Evolutionary conservation across 2,888 invertebrate species (phyloP), one percentile per base, ranked within the genome.

Genomic region (Griposia aprilina): DNA sequence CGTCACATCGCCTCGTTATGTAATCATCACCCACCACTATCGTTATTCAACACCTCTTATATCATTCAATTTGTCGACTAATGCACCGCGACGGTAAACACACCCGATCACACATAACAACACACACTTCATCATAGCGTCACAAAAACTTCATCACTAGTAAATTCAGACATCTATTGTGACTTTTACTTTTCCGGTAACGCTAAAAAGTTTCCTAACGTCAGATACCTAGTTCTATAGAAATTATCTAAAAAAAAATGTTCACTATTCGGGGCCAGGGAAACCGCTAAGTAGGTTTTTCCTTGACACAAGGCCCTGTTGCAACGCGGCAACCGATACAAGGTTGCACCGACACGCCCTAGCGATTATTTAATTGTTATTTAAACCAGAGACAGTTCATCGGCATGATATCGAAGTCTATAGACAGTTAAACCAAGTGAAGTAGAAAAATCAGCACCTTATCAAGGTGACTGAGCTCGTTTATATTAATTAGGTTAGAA

Each of bases 221-320:
- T 59, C 52, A 65, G n/a, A 63, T 57, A 77, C 59, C 36, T 48
- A 66, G 67, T 82, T 84, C 75, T 82, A 84, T 80, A 88, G 87
- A 90, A 90, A 82, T 90, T 90, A 87, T 90, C 92, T 89, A 91
- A 93, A 91, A 90, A 90, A 82, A 90, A 90, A 63, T 75, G 85
- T 87, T 90, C 85, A 89, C 85, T 88, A 90, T 93, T 95, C 94
- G 95, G 94, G 95, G 96, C 94, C 95, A 94, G 95, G 96, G 96
- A 97, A 97, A 97, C 96, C 93, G 94, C 91, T 94, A 96, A 96
- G 94, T 96, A 93, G 95, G 94, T 93, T 95, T 96, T 96, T 95
- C 96, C 96, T 97, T 97, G 96, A 97, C 96, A 96, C 95, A 93
- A 91, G 94, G 94, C 94, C 93, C 94, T 95, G 96, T 96, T 96